These are phyloP conservation scores for Sarcophaga peregrina DNA, from an alignment of 1,140 invertebrate genomes.

Conservation along the genomic window DNA sequence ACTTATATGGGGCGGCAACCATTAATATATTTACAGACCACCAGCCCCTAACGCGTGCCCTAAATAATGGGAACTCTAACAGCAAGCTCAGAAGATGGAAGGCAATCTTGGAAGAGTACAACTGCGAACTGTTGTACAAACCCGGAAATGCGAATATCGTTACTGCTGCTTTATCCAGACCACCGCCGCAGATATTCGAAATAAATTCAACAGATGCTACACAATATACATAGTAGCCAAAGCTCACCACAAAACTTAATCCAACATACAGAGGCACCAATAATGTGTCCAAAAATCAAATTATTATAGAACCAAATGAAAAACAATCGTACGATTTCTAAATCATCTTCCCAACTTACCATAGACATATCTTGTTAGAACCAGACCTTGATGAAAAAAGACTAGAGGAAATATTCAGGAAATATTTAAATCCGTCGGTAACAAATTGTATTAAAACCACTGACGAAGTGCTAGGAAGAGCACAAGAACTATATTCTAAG, in stretches of 20 bases:
- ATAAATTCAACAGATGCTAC: slow-evolving; percentile 1
- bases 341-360: slow-evolving; percentile 57
- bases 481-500: slow-evolving; percentile 46
- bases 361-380: slow-evolving; percentile 62
- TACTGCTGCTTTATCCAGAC: slow-evolving; percentile 23
- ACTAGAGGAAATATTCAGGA: slow-evolving; percentile 45
- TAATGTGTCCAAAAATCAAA: slow-evolving; percentile 49
- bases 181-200: not conserved
- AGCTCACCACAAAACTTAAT: slow-evolving; percentile 27
- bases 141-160: slow-evolving; percentile 37
- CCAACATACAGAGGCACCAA: not conserved
- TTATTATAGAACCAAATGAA: slow-evolving; percentile 58
- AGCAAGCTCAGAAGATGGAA: slow-evolving; percentile 38
- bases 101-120: slow-evolving; percentile 32
- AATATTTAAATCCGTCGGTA: slow-evolving; percentile 45
- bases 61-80: slow-evolving; percentile 28
- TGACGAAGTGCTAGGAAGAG: slow-evolving; percentile 44
- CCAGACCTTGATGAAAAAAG: slow-evolving; percentile 50
- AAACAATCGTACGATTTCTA: slow-evolving; percentile 58
- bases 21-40: slow-evolving; percentile 23
- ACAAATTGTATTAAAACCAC: slow-evolving; percentile 45
- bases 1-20: too few relatives aligned
- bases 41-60: slow-evolving; percentile 4
- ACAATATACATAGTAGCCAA: slow-evolving; percentile 28
- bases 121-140: slow-evolving; percentile 33